phyloP scores from a whole-genome alignment of 1,140 invertebrate genomes.

The Drosophila repletoides region DNA sequence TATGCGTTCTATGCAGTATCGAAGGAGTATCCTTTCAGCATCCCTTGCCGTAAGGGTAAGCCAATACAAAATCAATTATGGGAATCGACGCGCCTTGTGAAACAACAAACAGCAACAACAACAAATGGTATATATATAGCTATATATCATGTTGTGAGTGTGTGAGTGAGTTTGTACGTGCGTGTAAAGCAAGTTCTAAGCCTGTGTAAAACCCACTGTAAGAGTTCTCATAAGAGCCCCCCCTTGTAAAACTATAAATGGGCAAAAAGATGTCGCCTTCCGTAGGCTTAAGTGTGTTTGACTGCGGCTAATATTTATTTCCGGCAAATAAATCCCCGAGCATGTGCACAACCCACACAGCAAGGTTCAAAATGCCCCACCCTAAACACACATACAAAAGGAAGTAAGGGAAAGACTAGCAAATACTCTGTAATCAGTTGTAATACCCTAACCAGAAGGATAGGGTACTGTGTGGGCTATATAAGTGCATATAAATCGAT shows the following conservation, averaged over 20 bases:
- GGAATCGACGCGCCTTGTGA: conserved; percentile 67
- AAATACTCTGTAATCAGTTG: too few species aligned
- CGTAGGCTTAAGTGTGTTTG: conserved; percentile 79
- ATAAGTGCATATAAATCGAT: too few species aligned
- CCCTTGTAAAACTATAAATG: conserved; percentile 69
- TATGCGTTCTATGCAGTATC: conserved; percentile 49
- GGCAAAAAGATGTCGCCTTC: conserved; percentile 32
- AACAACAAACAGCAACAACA: conserved; percentile 19
- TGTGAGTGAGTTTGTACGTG: too few species aligned
- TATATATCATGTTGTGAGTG: conserved; percentile 42
- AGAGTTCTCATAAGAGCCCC: not conserved
- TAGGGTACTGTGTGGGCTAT: too few species aligned
- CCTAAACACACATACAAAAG: conserved; percentile 13
- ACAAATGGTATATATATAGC: not conserved
- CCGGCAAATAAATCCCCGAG: conserved; percentile 80
- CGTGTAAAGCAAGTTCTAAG: conserved; percentile 77
- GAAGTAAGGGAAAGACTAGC: conserved; percentile 5
- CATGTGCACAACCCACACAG: conserved; percentile 22
- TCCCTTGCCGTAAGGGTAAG: conserved; percentile 26
- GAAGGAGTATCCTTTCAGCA: not conserved
- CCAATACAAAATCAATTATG: conserved; percentile 82
- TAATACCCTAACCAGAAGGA: too few species aligned
- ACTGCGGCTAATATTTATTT: conserved; percentile 82
- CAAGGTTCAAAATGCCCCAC: conserved; percentile 9
- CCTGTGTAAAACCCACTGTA: conserved; percentile 61